Percentiles rank a stretch among this genome's conserved stretches.
Evolutionary conservation across 2,797 vertebrate species (phyloP).

Genomic region (Cossypha heuglini): DNA sequence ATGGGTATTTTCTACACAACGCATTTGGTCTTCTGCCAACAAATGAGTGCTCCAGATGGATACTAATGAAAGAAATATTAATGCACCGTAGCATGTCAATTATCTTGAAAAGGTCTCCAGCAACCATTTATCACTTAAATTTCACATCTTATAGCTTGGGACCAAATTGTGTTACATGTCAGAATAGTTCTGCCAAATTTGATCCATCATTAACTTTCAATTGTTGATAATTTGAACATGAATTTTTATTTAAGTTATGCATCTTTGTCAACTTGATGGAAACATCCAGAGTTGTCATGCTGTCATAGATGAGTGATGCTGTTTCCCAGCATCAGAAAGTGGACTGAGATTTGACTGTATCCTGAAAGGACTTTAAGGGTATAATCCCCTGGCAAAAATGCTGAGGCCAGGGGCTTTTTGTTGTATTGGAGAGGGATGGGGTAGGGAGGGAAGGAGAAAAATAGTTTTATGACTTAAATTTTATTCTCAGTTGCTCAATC

Average conservation of each 20-base stretch:
- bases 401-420: background rate
- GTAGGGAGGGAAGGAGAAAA: background rate
- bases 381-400: background rate
- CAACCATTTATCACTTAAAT: conserved; percentile 15
- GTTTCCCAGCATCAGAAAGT: background rate
- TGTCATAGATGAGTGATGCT: background rate
- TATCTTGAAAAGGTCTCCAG: conserved; percentile 50
- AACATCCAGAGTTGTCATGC: background rate
- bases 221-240: conserved; percentile 57
- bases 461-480: background rate
- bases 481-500: background rate
- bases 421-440: background rate
- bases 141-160: background rate
- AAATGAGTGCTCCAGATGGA: conserved; percentile 34
- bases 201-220: conserved; percentile 63
- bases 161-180: background rate
- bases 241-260: conserved; percentile 49
- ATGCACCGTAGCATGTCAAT: conserved; percentile 56
- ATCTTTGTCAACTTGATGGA: conserved; percentile 54
- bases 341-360: background rate
- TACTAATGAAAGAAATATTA: conserved; percentile 66
- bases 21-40: conserved; percentile 35
- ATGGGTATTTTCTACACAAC: conserved; percentile 34
- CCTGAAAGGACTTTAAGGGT: background rate
- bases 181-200: conserved; percentile 46